Evolutionary conservation across 2,888 invertebrate genomes (phyloP).

Genomic region (Hylaea fasciaria): DNA sequence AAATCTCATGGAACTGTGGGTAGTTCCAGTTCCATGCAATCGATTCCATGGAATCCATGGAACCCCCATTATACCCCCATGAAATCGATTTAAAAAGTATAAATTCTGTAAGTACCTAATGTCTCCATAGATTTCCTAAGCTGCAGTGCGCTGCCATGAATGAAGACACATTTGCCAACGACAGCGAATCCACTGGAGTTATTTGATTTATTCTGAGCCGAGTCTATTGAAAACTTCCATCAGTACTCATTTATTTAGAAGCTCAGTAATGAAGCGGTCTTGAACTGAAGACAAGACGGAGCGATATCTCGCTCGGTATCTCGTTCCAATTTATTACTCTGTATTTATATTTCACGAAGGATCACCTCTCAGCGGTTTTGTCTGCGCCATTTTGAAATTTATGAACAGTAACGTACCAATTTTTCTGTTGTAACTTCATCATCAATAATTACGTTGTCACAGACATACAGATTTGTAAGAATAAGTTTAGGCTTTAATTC

Average conservation of each 20-base stretch:
- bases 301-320: constrained; percentile 44
- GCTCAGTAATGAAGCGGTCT: constrained; percentile 62
- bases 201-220: constrained; percentile 78
- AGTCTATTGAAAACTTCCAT: constrained; percentile 76
- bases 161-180: constrained; percentile 83
- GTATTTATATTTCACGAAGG: constrained; percentile 33
- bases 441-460: too few species aligned
- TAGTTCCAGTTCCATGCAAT: too few species aligned
- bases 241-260: constrained; percentile 66
- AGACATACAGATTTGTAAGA: too few species aligned
- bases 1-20: too few species aligned
- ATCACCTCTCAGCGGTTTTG: constrained; percentile 12
- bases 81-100: neutral
- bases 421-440: too few species aligned
- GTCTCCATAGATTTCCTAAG: constrained; percentile 62
- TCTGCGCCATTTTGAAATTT: too few species aligned
- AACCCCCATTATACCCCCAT: too few species aligned
- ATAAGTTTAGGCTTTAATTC: too few species aligned
- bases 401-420: too few species aligned
- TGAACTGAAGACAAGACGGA: constrained; percentile 49
- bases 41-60: too few species aligned
- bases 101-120: constrained; percentile 14
- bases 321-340: constrained; percentile 51
- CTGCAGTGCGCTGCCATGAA: constrained; percentile 70
- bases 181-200: constrained; percentile 73